These are phyloP conservation scores for Ibidorhyncha struthersii DNA, from an alignment of 2,113 vertebrate genomes.

Conservation along the genomic window DNA sequence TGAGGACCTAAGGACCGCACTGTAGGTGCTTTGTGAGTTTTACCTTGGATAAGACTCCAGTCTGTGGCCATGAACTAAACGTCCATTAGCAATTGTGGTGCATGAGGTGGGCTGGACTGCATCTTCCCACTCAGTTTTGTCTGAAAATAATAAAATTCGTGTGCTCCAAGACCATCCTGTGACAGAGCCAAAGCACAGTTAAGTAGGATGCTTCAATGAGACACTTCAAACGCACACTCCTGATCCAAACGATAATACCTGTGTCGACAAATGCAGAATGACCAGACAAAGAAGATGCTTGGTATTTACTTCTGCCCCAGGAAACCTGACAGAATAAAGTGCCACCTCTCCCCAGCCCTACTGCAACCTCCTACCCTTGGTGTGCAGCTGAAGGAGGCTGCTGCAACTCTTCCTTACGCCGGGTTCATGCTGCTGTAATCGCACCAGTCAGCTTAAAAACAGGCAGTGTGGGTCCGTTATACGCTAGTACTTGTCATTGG, in stretches of 20 bases:
- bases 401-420: neutral
- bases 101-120: neutral
- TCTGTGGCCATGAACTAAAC: neutral
- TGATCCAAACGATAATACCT: neutral
- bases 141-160: neutral
- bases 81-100: fast-evolving
- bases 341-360: neutral
- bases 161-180: neutral
- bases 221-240: neutral
- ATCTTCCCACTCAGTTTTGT: neutral
- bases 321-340: neutral
- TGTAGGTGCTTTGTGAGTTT: neutral
- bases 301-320: neutral
- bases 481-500: neutral
- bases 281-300: neutral
- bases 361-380: fast-evolving
- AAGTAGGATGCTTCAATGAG: neutral
- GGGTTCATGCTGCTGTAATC: neutral
- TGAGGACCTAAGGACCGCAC: neutral
- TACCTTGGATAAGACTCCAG: fast-evolving
- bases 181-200: neutral
- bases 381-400: neutral
- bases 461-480: neutral
- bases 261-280: neutral
- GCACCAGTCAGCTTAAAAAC: neutral